phyloP scores from a whole-genome alignment of 2,888 invertebrate species.

The Actias luna region DNA sequence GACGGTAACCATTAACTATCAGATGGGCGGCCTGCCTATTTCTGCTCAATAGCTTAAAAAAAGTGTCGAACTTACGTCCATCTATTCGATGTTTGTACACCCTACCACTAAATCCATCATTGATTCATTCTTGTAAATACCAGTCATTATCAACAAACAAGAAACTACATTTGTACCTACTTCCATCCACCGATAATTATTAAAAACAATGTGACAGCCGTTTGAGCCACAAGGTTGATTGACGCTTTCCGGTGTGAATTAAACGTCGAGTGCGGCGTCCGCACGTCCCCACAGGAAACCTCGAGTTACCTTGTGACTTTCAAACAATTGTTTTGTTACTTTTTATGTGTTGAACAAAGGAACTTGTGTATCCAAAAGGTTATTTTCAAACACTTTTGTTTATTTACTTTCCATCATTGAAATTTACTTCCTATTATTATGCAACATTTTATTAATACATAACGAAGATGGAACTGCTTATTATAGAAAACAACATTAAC shows the following conservation, averaged over 20 bases:
- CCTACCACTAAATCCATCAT: too few species aligned
- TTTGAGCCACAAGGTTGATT: conserved; percentile 23
- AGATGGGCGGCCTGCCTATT: too few species aligned
- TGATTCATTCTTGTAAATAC: too few species aligned
- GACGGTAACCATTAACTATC: too few species aligned
- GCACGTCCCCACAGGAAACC: conserved; percentile 23
- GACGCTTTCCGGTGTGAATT: conserved; percentile 37
- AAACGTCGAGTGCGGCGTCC: conserved; percentile 28
- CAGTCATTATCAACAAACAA: neutral
- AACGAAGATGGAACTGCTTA: neutral
- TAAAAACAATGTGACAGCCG: neutral
- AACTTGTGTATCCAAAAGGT: neutral
- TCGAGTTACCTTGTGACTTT: conserved; percentile 9
- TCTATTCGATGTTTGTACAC: too few species aligned
- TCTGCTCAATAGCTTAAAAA: too few species aligned
- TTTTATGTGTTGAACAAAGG: neutral
- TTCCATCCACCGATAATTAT: neutral
- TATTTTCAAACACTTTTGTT: neutral
- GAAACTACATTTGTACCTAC: conserved; percentile 11
- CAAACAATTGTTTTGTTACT: conserved; percentile 8
- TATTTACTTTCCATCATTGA: neutral
- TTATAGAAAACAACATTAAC: too few species aligned
- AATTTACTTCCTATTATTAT: neutral
- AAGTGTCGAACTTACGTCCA: too few species aligned
- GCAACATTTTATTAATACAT: neutral